These are phyloP conservation scores for Hoplostethus atlanticus DNA, from an alignment of 2,797 vertebrate genomes.

Conservation along the genomic window DNA sequence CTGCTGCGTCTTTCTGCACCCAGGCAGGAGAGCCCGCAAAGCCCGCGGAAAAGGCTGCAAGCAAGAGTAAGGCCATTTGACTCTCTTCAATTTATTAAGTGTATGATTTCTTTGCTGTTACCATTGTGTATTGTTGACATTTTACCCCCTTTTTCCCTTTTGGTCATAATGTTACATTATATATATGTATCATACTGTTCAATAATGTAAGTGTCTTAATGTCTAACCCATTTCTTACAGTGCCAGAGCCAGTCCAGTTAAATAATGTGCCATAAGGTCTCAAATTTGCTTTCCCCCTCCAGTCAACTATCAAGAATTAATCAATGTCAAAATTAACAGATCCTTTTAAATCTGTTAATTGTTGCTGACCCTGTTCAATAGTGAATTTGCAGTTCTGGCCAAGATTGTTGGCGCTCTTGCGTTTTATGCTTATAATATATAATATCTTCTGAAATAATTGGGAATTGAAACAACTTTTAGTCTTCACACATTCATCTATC, in stretches of 20 bases:
- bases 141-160: neutral
- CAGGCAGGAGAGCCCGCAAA: constrained; percentile 58
- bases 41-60: constrained; percentile 52
- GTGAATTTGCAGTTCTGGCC: too few relatives aligned
- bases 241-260: constrained; percentile 3
- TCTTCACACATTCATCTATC: too few relatives aligned
- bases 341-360: neutral
- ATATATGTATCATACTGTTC: neutral
- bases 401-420: too few relatives aligned
- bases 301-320: neutral
- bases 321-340: neutral
- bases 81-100: neutral
- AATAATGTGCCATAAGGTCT: constrained; percentile 10
- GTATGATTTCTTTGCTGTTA: neutral
- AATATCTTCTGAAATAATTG: too few relatives aligned
- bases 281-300: neutral
- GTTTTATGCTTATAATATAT: too few relatives aligned
- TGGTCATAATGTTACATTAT: neutral
- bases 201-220: constrained; percentile 17
- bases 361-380: neutral
- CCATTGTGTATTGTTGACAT: neutral
- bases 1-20: constrained; percentile 68
- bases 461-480: too few relatives aligned
- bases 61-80: constrained; percentile 69
- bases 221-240: constrained; percentile 13